These are phyloP conservation scores for Melipona bicolor DNA, from an alignment of 2,888 invertebrate species.

Conservation along the genomic window DNA sequence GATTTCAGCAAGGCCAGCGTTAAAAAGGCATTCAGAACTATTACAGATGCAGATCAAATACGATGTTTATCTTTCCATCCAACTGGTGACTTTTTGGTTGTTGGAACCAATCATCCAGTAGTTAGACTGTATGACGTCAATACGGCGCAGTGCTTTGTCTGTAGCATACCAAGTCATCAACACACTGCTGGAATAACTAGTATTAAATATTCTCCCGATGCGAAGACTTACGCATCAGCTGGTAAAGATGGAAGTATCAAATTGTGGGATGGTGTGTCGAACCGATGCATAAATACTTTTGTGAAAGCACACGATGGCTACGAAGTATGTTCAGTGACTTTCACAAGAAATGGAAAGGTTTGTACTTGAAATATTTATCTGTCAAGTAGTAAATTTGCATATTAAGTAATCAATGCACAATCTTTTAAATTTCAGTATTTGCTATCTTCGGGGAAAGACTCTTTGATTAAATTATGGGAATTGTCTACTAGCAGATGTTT, in stretches of 20 bases:
- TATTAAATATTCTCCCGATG: conserved; percentile 90
- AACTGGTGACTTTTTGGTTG: conserved; percentile 96
- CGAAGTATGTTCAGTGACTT: conserved; percentile 96
- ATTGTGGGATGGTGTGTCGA: conserved; percentile 98
- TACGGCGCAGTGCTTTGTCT: conserved; percentile 98
- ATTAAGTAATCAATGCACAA: conserved; percentile 6
- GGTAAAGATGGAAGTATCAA: conserved; percentile 97
- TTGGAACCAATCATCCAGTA: conserved; percentile 96
- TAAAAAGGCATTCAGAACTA: conserved; percentile 98
- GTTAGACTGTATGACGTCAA: conserved; percentile 97
- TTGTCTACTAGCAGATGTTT: conserved; percentile 97
- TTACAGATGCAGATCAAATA: conserved; percentile 97
- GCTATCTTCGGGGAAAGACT: conserved; percentile 97
- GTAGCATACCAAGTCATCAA: conserved; percentile 94
- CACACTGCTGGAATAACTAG: conserved; percentile 92
- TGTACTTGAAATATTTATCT: not conserved
- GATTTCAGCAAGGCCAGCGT: conserved; percentile 99
- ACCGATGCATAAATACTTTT: conserved; percentile 96
- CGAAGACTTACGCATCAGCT: conserved; percentile 91
- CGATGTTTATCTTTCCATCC: conserved; percentile 97
- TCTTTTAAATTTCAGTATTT: conserved; percentile 89
- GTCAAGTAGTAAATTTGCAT: not conserved
- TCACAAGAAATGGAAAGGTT: conserved; percentile 98
- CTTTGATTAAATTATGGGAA: conserved; percentile 99
- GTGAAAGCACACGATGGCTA: conserved; percentile 96